Conservation (phyloP, 2,888 invertebrate genomes). For the Drosophila phalerata region DNA sequence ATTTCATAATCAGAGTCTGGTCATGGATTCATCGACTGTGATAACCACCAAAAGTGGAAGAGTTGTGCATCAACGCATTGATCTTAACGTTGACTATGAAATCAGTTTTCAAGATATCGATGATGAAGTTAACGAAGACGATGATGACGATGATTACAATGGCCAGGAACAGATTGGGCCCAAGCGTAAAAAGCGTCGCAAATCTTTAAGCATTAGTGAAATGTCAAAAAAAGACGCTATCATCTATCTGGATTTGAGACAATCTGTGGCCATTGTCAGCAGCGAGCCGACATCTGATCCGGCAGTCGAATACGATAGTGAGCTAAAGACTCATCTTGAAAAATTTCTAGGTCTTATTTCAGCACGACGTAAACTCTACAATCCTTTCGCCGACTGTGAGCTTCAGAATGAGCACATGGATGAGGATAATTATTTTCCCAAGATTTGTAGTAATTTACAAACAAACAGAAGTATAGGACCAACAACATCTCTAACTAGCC, state of each 20-base stretch:
- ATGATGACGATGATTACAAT: constrained; percentile 28
- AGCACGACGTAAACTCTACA: constrained; percentile 57
- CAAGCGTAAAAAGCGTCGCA: constrained; percentile 19
- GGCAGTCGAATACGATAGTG: constrained; percentile 43
- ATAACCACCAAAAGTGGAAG: constrained; percentile 63
- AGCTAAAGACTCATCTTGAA: constrained; percentile 39
- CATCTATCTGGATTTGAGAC: constrained; percentile 54
- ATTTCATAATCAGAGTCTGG: too few relatives aligned
- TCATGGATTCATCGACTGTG: background rate
- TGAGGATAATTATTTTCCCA: background rate
- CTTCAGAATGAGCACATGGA: constrained; percentile 15
- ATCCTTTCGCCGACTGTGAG: constrained; percentile 46
- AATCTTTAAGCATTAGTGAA: background rate
- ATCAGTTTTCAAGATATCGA: background rate
- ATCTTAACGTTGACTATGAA: constrained; percentile 52
- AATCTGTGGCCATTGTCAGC: constrained; percentile 40
- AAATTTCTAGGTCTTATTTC: constrained; percentile 63
- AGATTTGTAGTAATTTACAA: background rate
- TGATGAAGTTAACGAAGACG: constrained; percentile 19
- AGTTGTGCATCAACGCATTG: constrained; percentile 50
- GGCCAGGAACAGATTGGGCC: constrained; percentile 9
- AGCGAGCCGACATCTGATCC: constrained; percentile 28
- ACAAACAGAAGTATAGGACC: background rate
- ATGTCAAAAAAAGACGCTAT: constrained; percentile 2
- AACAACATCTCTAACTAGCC: constrained; percentile 8